A percentile compares a stretch with the other conserved stretches of the same genome.
phyloP scores from a whole-genome alignment of 2,113 vertebrate genomes.

The Excalfactoria chinensis region DNA sequence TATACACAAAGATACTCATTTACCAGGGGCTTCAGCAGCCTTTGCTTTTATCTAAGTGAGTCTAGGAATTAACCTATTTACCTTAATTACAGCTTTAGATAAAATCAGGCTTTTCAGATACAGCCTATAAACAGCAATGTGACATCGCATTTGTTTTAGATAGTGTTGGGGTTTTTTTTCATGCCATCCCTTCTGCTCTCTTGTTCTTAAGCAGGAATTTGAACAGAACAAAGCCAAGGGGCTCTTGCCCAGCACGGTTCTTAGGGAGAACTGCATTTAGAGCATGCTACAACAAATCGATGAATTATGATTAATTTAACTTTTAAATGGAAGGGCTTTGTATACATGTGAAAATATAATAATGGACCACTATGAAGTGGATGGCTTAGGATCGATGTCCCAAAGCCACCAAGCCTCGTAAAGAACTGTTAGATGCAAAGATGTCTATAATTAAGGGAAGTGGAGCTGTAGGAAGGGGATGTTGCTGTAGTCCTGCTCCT shows the following conservation, averaged over 20 bases:
- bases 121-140: background rate
- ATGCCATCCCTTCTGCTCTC: background rate
- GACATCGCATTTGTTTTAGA: background rate
- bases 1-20: background rate
- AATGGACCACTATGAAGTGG: background rate
- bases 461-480: background rate
- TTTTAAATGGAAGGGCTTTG: background rate
- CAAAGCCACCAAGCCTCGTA: background rate
- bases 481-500: background rate
- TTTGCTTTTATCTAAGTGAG: background rate
- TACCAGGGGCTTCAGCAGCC: background rate
- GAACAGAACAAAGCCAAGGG: background rate
- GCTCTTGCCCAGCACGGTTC: background rate
- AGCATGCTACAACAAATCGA: background rate
- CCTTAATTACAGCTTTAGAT: slow-evolving; percentile 30
- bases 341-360: background rate
- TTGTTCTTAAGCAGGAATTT: background rate
- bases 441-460: background rate
- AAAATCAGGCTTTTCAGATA: background rate
- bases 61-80: slow-evolving; percentile 8
- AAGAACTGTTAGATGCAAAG: background rate
- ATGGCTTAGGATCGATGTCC: background rate
- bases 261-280: background rate
- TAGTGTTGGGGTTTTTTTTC: background rate
- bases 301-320: slow-evolving; percentile 16